Percentiles rank a stretch among this genome's conserved stretches.
Evolutionary conservation across 2,888 invertebrate species (phyloP).

Genomic region (Agonopterix heracliana): DNA sequence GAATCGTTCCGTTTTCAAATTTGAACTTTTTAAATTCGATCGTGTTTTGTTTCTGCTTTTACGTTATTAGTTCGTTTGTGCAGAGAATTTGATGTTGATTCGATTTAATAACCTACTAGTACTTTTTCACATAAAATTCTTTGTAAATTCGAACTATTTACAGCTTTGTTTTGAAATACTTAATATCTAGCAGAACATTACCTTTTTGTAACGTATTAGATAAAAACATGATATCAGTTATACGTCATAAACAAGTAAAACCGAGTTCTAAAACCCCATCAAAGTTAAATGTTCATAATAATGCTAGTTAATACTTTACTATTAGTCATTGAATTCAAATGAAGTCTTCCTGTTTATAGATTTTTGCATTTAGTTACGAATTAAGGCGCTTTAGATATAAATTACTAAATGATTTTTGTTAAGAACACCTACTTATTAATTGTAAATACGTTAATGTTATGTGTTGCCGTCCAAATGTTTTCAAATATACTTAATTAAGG

Average conservation of each 20-base stretch:
- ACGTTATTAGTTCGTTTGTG: neutral
- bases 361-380: constrained; percentile 66
- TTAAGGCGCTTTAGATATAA: constrained; percentile 46
- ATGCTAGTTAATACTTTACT: constrained; percentile 19
- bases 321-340: constrained; percentile 25
- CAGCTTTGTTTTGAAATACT: constrained; percentile 3
- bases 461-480: constrained; percentile 61
- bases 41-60: neutral
- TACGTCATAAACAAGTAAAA: too few relatives aligned
- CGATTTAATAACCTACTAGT: neutral
- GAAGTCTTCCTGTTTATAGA: constrained; percentile 66
- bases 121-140: constrained; percentile 4
- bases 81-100: neutral
- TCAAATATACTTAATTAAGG: constrained; percentile 17
- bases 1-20: constrained; percentile 17
- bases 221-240: too few relatives aligned
- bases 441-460: constrained; percentile 39
- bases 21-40: constrained; percentile 16
- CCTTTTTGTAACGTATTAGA: too few relatives aligned
- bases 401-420: constrained; percentile 21
- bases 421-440: constrained; percentile 25
- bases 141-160: constrained; percentile 7
- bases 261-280: too few relatives aligned
- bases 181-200: neutral
- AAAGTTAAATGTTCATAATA: constrained; percentile 23